These are phyloP conservation scores for Reticulitermes speratus DNA, from an alignment of 1,140 invertebrate genomes.

Conservation along the genomic window DNA sequence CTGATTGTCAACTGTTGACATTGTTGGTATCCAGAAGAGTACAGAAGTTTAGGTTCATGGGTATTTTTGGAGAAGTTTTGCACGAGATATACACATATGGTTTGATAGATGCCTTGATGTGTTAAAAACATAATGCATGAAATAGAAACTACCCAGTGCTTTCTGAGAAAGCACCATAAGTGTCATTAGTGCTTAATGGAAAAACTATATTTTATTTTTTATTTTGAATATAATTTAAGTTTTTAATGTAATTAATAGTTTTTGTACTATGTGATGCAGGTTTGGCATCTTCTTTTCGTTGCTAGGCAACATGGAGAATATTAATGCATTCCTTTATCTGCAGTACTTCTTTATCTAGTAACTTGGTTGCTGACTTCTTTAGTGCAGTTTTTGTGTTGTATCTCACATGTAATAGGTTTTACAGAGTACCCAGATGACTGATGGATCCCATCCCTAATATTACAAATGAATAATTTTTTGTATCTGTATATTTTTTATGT, in stretches of 20 bases:
- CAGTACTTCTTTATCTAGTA: neutral
- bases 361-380: neutral
- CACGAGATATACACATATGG: neutral
- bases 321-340: slow-evolving; percentile 12
- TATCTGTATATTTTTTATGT: slow-evolving; percentile 33
- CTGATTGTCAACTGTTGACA: neutral
- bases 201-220: neutral
- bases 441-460: slow-evolving; percentile 10
- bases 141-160: neutral
- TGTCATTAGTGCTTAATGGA: neutral
- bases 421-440: slow-evolving; percentile 3
- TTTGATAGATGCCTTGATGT: slow-evolving; percentile 13
- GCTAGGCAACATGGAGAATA: slow-evolving; percentile 28
- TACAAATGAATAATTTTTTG: slow-evolving; percentile 20
- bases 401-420: slow-evolving; percentile 9
- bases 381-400: neutral
- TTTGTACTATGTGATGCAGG: slow-evolving; percentile 20
- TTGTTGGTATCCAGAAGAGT: neutral
- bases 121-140: neutral
- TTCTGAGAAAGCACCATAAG: slow-evolving; percentile 7
- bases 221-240: neutral
- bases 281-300: neutral
- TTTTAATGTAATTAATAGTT: neutral
- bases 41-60: neutral
- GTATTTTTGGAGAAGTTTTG: neutral